A percentile compares a stretch with the other conserved stretches of the same genome.
phyloP scores from a whole-genome alignment of 2,888 invertebrate genomes.

The Nowickia ferox region DNA sequence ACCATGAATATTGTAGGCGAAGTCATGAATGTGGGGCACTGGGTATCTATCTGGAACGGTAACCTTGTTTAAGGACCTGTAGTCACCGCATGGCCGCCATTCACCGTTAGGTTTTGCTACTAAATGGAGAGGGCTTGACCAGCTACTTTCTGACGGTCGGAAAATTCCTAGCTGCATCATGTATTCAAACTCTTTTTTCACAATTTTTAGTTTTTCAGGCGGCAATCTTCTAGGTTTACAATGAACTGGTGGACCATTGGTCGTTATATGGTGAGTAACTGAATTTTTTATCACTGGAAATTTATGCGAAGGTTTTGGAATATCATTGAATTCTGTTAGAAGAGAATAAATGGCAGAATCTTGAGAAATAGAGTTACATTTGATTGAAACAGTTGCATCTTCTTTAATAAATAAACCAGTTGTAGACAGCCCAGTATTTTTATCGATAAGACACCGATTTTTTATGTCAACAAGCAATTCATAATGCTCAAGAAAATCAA shows the following conservation, averaged over 20 bases:
- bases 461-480: too few species aligned
- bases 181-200: slow-evolving; percentile 30
- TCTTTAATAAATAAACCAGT: too few species aligned
- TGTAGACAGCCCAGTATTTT: too few species aligned
- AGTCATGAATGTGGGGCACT: slow-evolving; percentile 16
- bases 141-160: slow-evolving; percentile 3
- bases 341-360: too few species aligned
- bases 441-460: too few species aligned
- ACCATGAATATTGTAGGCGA: slow-evolving; percentile 2
- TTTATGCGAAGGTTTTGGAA: too few species aligned
- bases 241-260: slow-evolving; percentile 26
- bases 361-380: too few species aligned
- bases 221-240: not conserved
- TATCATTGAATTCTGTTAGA: too few species aligned
- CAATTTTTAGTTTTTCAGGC: slow-evolving; percentile 18
- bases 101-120: not conserved
- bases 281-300: too few species aligned
- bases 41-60: not conserved
- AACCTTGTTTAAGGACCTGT: slow-evolving; percentile 1
- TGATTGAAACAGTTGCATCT: too few species aligned
- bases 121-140: slow-evolving; percentile 6
- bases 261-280: too few species aligned
- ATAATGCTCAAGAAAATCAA: too few species aligned
- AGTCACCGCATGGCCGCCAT: slow-evolving; percentile 16
- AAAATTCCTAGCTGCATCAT: slow-evolving; percentile 27